Base-by-base conservation (phyloP, 2,113 vertebrate species). In the Aspiorhynchus laticeps region DNA sequence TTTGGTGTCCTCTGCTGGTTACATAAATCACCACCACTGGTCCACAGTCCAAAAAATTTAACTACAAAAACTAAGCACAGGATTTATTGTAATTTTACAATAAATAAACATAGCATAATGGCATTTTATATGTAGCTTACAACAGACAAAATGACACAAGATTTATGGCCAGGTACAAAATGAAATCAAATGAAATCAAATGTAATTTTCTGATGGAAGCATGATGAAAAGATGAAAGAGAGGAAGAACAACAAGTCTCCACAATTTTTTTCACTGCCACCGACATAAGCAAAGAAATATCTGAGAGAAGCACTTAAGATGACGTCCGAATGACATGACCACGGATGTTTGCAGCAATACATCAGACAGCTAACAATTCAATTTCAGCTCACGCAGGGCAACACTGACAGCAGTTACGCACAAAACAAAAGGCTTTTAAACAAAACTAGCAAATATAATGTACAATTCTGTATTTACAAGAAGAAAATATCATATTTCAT, bases 1-100 rank as follows among this genome's bases (percentile, higher is more conserved):
- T 65, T 11, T 92, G 85, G 83, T 4, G 86, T 91, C 92, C 19
- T 89, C 38, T 80, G 46, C 41, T 91, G 92, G 89, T 80, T 1
- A 46, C 43, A 83, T 21, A 9, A 80, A 15, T 31, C 43, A 86
- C 21, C 28, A 46, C 15, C 5, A 19, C 6, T 36, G 28, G 3
- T 69, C 19, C 11, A 76, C 14, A 41, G 15, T 17, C 17, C 14
- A 28, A 81, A 85, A 74, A 69, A 75, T 28, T 5, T 31, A 33
- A 21, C 33, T 61, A 79, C 67, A 36, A 86, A 91, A 89, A 83
- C 73, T 88, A 91, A 83, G 83, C 80, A 88, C 65, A 83, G 41
- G 65, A 41, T 90, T 91, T 85, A 88, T 90, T 90, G 86, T 85
- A n/a, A 24, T 83, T 28, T 61, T 81, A n/a, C n/a, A n/a, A n/a